Percentiles rank a stretch among this genome's conserved stretches.
phyloP scores from a whole-genome alignment of 2,888 invertebrate genomes.

The Dolichopus griseipennis region DNA sequence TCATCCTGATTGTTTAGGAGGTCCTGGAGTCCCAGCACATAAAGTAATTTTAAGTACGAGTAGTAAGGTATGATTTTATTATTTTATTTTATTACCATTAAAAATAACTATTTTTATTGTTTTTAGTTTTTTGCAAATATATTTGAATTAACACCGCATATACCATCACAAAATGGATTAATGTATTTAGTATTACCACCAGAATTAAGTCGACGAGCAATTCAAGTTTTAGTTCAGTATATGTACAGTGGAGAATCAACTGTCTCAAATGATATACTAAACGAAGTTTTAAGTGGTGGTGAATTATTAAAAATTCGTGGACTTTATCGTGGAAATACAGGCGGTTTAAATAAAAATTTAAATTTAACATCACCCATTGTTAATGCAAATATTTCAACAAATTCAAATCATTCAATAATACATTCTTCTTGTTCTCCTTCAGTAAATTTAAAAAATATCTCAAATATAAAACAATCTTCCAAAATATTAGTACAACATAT shows the following conservation, averaged over 20 bases:
- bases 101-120: conserved; percentile 11
- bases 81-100: not conserved
- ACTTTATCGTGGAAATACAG: conserved; percentile 12
- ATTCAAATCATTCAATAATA: not conserved
- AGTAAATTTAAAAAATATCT: not conserved
- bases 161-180: conserved; percentile 42
- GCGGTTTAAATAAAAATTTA: not conserved
- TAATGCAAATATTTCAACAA: conserved; percentile 43
- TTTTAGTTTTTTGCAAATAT: conserved; percentile 40
- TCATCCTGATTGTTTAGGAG: conserved; percentile 43
- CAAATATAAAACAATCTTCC: not conserved
- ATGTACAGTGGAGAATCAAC: conserved; percentile 76
- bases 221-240: conserved; percentile 74
- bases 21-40: conserved; percentile 70
- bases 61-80: conserved; percentile 47
- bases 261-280: conserved; percentile 74
- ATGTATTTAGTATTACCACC: conserved; percentile 68
- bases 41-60: conserved; percentile 77
- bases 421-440: not conserved
- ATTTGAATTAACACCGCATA: conserved; percentile 38
- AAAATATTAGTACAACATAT: not conserved
- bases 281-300: conserved; percentile 70
- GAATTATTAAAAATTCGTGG: conserved; percentile 55
- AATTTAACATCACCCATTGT: not conserved
- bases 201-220: conserved; percentile 68